Evolutionary conservation across 2,888 invertebrate genomes (phyloP).

Genomic region (Calliopum simillimum): DNA sequence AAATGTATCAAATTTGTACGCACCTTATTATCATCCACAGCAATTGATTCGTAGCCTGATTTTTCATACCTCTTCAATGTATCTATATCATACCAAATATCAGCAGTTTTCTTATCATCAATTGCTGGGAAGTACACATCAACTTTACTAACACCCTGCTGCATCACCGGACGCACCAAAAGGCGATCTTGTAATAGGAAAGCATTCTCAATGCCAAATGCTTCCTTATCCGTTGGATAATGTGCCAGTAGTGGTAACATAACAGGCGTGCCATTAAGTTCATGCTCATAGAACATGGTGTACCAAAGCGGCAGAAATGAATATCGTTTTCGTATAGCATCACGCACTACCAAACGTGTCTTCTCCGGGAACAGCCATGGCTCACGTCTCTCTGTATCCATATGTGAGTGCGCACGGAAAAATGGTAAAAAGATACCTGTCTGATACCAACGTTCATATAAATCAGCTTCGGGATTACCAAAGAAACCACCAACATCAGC

Average conservation of each 20-base stretch:
- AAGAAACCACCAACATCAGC: slow-evolving; percentile 99
- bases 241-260: slow-evolving; percentile 92
- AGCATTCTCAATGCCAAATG: slow-evolving; percentile 86
- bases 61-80: slow-evolving; percentile 72
- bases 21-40: slow-evolving; percentile 62
- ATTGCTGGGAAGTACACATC: slow-evolving; percentile 89
- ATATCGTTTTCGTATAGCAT: slow-evolving; percentile 84
- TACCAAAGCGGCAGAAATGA: slow-evolving; percentile 90
- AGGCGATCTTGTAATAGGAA: slow-evolving; percentile 84
- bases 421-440: slow-evolving; percentile 94
- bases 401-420: slow-evolving; percentile 96
- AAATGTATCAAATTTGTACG: slow-evolving; percentile 12
- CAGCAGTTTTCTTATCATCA: slow-evolving; percentile 66
- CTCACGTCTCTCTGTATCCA: slow-evolving; percentile 96
- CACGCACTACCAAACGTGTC: slow-evolving; percentile 78
- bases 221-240: slow-evolving; percentile 84
- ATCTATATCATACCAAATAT: slow-evolving; percentile 91
- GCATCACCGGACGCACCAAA: slow-evolving; percentile 86
- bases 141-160: slow-evolving; percentile 79
- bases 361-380: slow-evolving; percentile 91
- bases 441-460: slow-evolving; percentile 96
- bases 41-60: slow-evolving; percentile 57
- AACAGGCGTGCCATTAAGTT: slow-evolving; percentile 85
- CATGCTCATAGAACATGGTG: slow-evolving; percentile 85
- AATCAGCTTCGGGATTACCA: slow-evolving; percentile 91